Base-by-base conservation (phyloP, 2,113 vertebrate genomes). In the Rhagologus leucostigma region DNA sequence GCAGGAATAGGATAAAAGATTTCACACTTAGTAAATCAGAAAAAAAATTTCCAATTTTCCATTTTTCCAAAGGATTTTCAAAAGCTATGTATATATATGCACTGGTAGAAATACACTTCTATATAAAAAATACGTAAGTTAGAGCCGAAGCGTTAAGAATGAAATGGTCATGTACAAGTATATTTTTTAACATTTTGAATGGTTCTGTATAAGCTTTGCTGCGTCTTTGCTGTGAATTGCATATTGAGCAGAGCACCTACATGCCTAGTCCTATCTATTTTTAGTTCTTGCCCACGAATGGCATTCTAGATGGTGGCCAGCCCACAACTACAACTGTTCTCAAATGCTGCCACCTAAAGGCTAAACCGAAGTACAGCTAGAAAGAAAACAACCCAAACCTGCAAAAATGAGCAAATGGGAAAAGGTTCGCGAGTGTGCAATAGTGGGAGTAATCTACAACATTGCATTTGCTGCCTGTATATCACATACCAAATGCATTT, bases 291-390 rank as follows among this genome's bases (percentile, higher is more conserved):
- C 18, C 65, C 67, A 83, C 6, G 18, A 47, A 14, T 30, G n/a
- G 52, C 94, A 53, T 75, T 65, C 71, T 46, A 96, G 91, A 70
- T 82, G 94, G 90, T 84, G 86, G 30, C 41, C 79, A 73, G 14
- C 57, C 86, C 89, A 59, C 37, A 60, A 59, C 44, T 20, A 30
- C 60, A 97, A 98, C 59, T 96, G 84, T 95, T 98, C 97, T 98
- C 97, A 96, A 86, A 98, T 98, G 97, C 97, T 98, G 98, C 97
- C 98, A 98, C 86, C 98, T 97, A 91, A 95, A 97, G 98, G 93
- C 86, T 90, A 60, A 93, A 95, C 15, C 30, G 26, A 71, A 84
- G 71, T 57, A 97, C 50, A 90, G 37, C 73, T 17, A 13, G 26
- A 83, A 69, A 44, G 50, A 14, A 22, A 27, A 44, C 18, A 50